Evolutionary conservation across 1,140 invertebrate genomes (phyloP).

Genomic region (Drosophila sturtevanti): DNA sequence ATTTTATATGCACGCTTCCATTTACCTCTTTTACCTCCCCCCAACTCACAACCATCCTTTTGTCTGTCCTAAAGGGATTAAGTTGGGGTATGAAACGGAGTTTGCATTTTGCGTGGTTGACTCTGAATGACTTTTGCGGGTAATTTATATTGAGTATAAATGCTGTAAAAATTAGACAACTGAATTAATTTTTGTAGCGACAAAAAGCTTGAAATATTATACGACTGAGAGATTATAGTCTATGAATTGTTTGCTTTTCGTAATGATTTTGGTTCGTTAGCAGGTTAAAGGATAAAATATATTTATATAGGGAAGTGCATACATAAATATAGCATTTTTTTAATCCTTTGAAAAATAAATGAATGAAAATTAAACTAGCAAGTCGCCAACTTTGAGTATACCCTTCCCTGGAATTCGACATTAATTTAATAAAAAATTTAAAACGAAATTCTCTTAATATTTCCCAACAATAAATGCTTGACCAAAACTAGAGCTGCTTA

Average conservation of each 20-base stretch:
- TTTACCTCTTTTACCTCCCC: slow-evolving; percentile 5
- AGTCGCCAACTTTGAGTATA: too few species aligned
- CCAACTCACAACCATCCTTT: neutral
- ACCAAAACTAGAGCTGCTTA: too few species aligned
- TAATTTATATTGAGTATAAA: slow-evolving; percentile 71
- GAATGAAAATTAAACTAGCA: too few species aligned
- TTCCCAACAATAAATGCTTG: too few species aligned
- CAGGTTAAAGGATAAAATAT: neutral
- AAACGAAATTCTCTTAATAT: too few species aligned
- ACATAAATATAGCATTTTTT: too few species aligned
- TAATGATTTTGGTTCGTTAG: slow-evolving; percentile 57
- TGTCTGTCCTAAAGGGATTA: slow-evolving; percentile 35
- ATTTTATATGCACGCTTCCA: slow-evolving; percentile 62
- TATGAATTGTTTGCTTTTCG: slow-evolving; percentile 27
- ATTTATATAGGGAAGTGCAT: neutral
- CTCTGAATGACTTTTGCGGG: slow-evolving; percentile 21
- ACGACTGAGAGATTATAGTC: slow-evolving; percentile 43
- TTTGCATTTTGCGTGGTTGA: slow-evolving; percentile 42
- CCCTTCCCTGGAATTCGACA: too few species aligned
- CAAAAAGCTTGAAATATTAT: slow-evolving; percentile 79
- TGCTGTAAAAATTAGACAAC: slow-evolving; percentile 76
- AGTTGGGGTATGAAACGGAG: slow-evolving; percentile 26
- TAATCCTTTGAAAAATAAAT: too few species aligned
- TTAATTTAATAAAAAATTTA: too few species aligned
- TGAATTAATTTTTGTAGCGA: slow-evolving; percentile 75